Base-by-base conservation (phyloP, 2,113 vertebrate genomes). In the Lagopus leucura region DNA sequence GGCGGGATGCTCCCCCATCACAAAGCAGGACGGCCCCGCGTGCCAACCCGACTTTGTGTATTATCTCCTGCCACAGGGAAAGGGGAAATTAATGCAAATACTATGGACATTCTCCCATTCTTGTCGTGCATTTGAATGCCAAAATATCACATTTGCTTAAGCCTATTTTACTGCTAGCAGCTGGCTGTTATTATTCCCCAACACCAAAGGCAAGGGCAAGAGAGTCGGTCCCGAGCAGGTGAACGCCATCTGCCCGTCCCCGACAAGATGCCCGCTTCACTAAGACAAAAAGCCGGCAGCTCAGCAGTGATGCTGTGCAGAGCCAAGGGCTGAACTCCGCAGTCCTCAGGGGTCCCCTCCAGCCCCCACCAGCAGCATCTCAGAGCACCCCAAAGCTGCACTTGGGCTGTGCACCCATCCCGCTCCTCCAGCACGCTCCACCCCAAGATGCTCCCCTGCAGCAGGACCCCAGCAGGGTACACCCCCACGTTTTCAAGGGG, bases 171-270 rank as follows among this genome's bases (percentile, higher is more conserved):
- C 97, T 88, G 97, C 95, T 80, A 97, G 97, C 98, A 98, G 98
- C 97, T 98, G 97, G 94, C 97, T 11, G 70, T 98, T 96, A 98
- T 98, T 98, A 97, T 98, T 97, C 97, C 91, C 48, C 75, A 21
- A 94, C 96, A 97, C 96, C 92, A 86, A 96, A 97, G 97, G 97
- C 96, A 96, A 96, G 94, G 97, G 95, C 92, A 73, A 95, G 97
- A 96, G 97, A 97, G 97, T 73, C 63, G 54, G 97, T 97, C 97
- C n/a, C 61, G 65, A 98, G 98, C 98, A 98, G 98, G 98, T 98
- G 98, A 98, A 97, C 97, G 2, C 98, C 98, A 98, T 98, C 98
- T 98, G 98, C 96, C 97, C 0, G n/a, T 77, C 96, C 96, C 96
- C 73, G 77, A 97, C 94, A 76, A 96, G 97, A 97, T 92, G 61